Evolutionary conservation across 2,797 vertebrate species (phyloP), one percentile per base, ranked within the genome.

Genomic region (Enteromius argenteus): DNA sequence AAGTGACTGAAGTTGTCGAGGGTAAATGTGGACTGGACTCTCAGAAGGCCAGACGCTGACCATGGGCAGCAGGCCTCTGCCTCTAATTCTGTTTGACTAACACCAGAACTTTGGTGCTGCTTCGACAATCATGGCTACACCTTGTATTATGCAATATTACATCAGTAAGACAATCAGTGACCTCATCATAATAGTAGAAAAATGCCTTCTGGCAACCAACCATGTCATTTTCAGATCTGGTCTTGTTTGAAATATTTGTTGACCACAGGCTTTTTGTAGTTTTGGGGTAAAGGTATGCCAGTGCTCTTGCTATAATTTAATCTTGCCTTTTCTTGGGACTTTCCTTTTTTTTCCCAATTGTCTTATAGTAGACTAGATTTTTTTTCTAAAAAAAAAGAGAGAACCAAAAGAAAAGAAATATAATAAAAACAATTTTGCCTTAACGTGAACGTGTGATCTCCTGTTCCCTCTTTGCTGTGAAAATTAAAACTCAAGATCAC

Each of bases 361-460:
- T 93, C 89, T 60, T 84, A 92, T 83, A 88, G 69, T 94, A 93
- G 90, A 92, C 53, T 92, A 91, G 91, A 92, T 92, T 93, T 84
- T 66, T 84, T 82, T 67, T 73, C 58, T 84, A 93, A 90, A 90
- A 91, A 89, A 91, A 89, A 91, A 93, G 92, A 91, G n/a, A 86
- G 92, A 91, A 69, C 37, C 51, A 78, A 72, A 71, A 77, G 66
- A 84, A 53, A 72, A 85, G 85, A 89, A 90, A 89, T 92, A 88
- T 91, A 92, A 89, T 92, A 92, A 94, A 92, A 58, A 76, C 85
- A 87, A 90, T 89, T 90, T 87, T 87, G 90, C 86, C 88, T 90
- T 86, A 89, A 76, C 62, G 87, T 89, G 86, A 83, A 81, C 3
- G 49, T 82, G 68, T 77, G 78, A 81, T 35, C 84, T 85, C 69